Evolutionary conservation across 2,888 invertebrate genomes (phyloP), one percentile per base, ranked within the genome.

Genomic region (Drosophila helvetica): DNA sequence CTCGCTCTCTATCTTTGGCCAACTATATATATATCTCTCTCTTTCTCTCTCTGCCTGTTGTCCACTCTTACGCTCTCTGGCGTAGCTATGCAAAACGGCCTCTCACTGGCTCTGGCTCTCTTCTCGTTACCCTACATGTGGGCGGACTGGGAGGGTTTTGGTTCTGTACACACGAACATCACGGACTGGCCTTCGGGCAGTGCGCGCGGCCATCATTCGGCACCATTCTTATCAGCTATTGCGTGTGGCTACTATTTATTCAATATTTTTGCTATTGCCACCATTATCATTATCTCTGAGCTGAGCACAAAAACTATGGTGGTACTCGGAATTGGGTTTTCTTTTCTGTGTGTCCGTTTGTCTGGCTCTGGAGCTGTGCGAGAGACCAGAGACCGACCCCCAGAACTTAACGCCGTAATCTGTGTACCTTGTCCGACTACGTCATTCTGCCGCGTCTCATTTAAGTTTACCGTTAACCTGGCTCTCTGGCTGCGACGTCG

Each of bases 221-320:
- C 42, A 38, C 47, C 12, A 47, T 45, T 78, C 69, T 88, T 83
- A 86, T 83, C 83, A 86, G 65, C 66, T 69, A 75, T 65, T 70
- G 78, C 67, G 69, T 87, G 68, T 73, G 78, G 75, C 71, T 72
- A 75, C 75, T 74, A 75, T 85, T 68, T 86, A 69, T 80, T 86
- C 59, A 73, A 80, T 65, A 72, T 72, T 69, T 66, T 76, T 61
- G 53, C 50, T 64, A 55, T 64, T 70, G 62, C 63, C 73, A 38
- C 42, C 55, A 74, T 60, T 83, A 83, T 83, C 83, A n/a, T n/a
- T n/a, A n/a, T n/a, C n/a, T n/a, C n/a, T n/a, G n/a, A n/a, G 76
- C 61, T 78, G 71, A 82, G 83, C 83, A 68, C 80, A 71, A 78
- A 55, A 74, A 74, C 58, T 57, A 52, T 43, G 46, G 74, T 59